Evolutionary conservation across 2,797 vertebrate genomes (phyloP).

Genomic region (Hippopotamyrus pictus): DNA sequence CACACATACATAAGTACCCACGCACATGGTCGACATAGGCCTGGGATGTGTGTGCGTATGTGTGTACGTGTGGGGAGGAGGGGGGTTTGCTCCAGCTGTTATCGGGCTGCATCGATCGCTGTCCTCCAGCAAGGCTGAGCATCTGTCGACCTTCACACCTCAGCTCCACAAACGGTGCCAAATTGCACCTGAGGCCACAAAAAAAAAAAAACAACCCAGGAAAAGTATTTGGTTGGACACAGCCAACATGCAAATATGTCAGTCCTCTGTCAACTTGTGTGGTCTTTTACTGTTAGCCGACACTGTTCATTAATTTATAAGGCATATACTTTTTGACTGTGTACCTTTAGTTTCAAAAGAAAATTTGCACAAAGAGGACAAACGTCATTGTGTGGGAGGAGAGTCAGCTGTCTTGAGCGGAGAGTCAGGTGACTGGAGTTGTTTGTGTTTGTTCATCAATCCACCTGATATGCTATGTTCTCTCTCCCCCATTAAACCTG

Average conservation of each 20-base stretch:
- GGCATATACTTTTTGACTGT: background rate
- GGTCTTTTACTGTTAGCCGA: background rate
- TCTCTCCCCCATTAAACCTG: background rate
- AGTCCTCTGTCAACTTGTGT: background rate
- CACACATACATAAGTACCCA: background rate
- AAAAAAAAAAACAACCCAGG: background rate
- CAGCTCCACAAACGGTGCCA: background rate
- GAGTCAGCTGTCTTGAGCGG: too few species aligned
- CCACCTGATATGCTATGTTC: background rate
- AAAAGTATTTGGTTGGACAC: background rate
- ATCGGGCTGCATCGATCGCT: background rate
- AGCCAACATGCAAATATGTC: background rate
- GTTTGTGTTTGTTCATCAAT: background rate
- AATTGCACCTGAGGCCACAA: background rate
- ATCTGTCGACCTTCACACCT: background rate
- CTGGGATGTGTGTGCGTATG: background rate
- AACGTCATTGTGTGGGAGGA: too few species aligned
- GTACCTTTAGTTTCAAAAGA: background rate
- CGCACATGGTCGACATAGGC: background rate
- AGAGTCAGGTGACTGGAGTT: background rate
- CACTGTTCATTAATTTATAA: background rate
- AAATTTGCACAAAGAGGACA: background rate
- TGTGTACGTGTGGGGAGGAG: background rate
- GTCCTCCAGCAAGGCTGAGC: background rate
- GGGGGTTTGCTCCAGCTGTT: background rate